Evolutionary conservation across 1,140 invertebrate genomes (phyloP), one percentile per base, ranked within the genome.

Genomic region (Thaumatotibia leucotreta): DNA sequence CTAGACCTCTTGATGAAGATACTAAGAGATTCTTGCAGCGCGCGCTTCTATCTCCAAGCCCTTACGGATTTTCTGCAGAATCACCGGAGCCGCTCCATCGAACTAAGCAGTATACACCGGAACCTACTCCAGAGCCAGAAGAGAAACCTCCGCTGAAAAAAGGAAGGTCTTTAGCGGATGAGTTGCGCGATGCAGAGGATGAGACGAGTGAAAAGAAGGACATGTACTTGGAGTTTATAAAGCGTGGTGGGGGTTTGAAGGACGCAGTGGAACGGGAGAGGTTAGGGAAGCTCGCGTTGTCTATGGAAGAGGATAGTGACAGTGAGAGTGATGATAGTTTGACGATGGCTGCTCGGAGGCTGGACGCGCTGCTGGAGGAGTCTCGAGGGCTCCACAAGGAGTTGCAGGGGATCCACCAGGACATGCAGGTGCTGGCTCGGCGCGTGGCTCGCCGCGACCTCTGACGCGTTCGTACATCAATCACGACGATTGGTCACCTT

Each of bases 401-500:
- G 76, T 72, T 92, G 72, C 83, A 88, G 11, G 89, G 79, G 72
- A 91, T 92, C 72, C 83, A 89, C 73, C 82, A 88, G 58, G 90
- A 91, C 83, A 83, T 92, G 72, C 88, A 92, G 85, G 91, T 92
- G 85, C 88, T 91, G 76, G 83, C 81, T 63, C 82, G 86, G 65
- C 88, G 88, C 75, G 75, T 83, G 75, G 68, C 79, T 35, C 79
- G 77, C 79, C 83, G 81, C 78, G 75, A 84, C 79, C 73, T 70
- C 67, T 87, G 83, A 89, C 80, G 80, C 83, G 84, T 87, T 85
- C 79, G 87, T 88, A 87, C 87, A 45, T 45, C 0, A 54, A 58
- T 58, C 23, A 58, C 52, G 52, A 31, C 52, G n/a, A 27, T 58
- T 27, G 52, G 39, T 17, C 20, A 8, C 2, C 5, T 20, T 14